A percentile compares a stretch with the other conserved stretches of the same genome.
Evolutionary conservation across 2,888 invertebrate species (phyloP).

Genomic region (Gymnosoma rotundatum): DNA sequence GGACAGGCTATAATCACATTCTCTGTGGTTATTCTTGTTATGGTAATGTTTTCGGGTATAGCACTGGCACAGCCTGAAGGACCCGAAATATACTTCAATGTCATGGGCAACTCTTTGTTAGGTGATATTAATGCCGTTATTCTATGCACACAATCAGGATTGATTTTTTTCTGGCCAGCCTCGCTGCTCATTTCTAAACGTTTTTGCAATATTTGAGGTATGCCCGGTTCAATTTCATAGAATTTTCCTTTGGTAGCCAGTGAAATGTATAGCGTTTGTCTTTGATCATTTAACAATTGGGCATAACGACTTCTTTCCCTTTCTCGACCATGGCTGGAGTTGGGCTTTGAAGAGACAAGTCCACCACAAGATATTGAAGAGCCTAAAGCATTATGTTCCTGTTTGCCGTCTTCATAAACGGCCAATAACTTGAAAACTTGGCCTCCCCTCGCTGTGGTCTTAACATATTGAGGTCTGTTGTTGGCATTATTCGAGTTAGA

Average conservation of each 20-base stretch:
- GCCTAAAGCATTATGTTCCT: slow-evolving; percentile 74
- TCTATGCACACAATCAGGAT: slow-evolving; percentile 82
- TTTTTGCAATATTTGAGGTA: slow-evolving; percentile 81
- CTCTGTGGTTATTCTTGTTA: slow-evolving; percentile 79
- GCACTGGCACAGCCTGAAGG: slow-evolving; percentile 76
- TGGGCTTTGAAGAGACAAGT: slow-evolving; percentile 67
- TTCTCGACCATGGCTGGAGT: slow-evolving; percentile 77
- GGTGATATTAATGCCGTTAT: slow-evolving; percentile 78
- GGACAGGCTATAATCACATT: slow-evolving; percentile 83
- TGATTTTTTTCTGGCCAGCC: slow-evolving; percentile 78
- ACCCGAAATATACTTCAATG: slow-evolving; percentile 81
- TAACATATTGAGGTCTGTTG: slow-evolving; percentile 84
- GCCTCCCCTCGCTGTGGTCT: slow-evolving; percentile 88
- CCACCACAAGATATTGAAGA: slow-evolving; percentile 67
- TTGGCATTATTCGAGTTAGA: slow-evolving; percentile 71
- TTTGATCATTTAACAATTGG: slow-evolving; percentile 88
- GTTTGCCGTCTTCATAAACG: slow-evolving; percentile 88
- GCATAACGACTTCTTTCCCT: slow-evolving; percentile 86
- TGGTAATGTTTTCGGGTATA: slow-evolving; percentile 80
- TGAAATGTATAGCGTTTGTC: slow-evolving; percentile 88
- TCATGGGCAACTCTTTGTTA: slow-evolving; percentile 78
- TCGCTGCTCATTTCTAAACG: slow-evolving; percentile 72
- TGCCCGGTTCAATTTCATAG: slow-evolving; percentile 86
- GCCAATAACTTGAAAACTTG: slow-evolving; percentile 88
- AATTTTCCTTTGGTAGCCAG: slow-evolving; percentile 89